Conservation (phyloP, 2,113 vertebrate species). For the Riparia riparia region DNA sequence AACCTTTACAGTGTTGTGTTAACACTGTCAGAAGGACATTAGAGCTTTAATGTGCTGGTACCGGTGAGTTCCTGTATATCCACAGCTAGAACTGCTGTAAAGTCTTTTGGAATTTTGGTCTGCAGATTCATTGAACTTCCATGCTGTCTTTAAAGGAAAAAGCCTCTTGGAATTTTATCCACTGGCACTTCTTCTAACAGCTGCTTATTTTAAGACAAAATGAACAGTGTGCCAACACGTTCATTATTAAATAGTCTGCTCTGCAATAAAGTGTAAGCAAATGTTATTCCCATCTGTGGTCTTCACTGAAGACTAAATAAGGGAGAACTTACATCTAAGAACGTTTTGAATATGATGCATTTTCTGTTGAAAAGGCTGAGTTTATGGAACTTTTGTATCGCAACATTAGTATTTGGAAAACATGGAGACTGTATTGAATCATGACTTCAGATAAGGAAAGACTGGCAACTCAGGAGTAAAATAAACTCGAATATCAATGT, state of each 20-base stretch:
- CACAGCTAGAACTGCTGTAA: neutral
- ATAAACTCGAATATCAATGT: neutral
- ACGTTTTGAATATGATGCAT: neutral
- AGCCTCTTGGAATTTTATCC: neutral
- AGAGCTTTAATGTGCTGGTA: neutral
- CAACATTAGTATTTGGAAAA: neutral
- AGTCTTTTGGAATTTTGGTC: neutral
- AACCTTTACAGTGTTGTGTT: neutral
- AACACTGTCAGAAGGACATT: neutral
- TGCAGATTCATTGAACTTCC: neutral
- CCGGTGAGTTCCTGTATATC: neutral
- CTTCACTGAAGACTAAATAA: constrained; percentile 15
- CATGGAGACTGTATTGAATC: neutral
- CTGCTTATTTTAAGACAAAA: constrained; percentile 29
- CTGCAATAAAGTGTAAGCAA: constrained; percentile 19
- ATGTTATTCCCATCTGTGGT: constrained; percentile 52
- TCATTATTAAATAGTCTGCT: constrained; percentile 35
- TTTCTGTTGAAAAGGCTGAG: neutral
- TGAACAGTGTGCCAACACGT: neutral
- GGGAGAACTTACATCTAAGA: neutral
- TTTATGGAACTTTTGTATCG: neutral
- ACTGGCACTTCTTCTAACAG: neutral
- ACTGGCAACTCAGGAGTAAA: neutral
- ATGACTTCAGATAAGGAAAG: neutral
- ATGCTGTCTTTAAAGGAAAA: neutral